Evolutionary conservation across 2,113 vertebrate genomes (phyloP).

Genomic region (Pimephales promelas): DNA sequence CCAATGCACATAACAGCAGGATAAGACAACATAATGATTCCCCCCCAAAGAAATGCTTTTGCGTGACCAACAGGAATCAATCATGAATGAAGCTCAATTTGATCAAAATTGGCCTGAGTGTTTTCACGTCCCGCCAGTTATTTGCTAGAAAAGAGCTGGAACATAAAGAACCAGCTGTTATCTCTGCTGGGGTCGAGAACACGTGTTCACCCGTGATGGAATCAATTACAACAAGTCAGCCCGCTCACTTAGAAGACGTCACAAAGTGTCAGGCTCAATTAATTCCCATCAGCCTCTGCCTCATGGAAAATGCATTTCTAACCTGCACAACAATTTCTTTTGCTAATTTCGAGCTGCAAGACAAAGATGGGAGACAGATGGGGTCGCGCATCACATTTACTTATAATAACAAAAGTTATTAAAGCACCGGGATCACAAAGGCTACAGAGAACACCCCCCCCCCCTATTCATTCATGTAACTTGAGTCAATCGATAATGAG

Average conservation of each 20-base stretch:
- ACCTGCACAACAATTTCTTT: slow-evolving; percentile 46
- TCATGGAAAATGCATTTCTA: slow-evolving; percentile 55
- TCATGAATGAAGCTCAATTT: slow-evolving; percentile 5
- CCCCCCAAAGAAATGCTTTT: neutral
- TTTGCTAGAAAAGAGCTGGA: slow-evolving; percentile 9
- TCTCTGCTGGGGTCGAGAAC: slow-evolving; percentile 12
- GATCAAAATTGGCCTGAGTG: neutral
- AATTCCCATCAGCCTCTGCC: slow-evolving; percentile 58
- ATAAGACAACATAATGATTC: slow-evolving; percentile 7
- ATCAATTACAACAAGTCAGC: slow-evolving; percentile 48
- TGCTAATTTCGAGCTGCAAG: slow-evolving; percentile 41
- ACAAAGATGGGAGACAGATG: slow-evolving; percentile 46
- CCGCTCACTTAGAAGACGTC: slow-evolving; percentile 51
- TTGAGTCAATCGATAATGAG: slow-evolving; percentile 63
- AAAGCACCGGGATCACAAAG: slow-evolving; percentile 24
- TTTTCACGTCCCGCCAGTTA: neutral
- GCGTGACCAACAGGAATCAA: slow-evolving; percentile 12
- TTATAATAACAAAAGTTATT: slow-evolving; percentile 36
- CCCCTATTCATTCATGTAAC: slow-evolving; percentile 37
- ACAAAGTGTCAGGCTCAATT: slow-evolving; percentile 64
- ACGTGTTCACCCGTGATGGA: slow-evolving; percentile 43
- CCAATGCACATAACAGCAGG: neutral
- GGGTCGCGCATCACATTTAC: neutral
- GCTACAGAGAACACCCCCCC: neutral
- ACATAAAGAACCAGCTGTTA: neutral